phyloP scores from a whole-genome alignment of 2,888 invertebrate genomes.

The Acanthosepion lycidas region DNA sequence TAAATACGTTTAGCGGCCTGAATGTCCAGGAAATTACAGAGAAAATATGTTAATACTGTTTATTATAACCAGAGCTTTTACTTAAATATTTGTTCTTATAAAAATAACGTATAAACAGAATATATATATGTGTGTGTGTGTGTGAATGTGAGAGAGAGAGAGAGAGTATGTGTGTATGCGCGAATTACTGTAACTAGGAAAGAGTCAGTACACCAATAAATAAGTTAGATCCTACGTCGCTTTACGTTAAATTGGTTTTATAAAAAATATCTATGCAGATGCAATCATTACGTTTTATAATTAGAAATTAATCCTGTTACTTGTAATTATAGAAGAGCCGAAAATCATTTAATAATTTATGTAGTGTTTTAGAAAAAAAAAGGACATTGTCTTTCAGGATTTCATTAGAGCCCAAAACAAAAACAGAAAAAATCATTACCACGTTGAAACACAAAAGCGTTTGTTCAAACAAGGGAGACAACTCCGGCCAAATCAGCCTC shows the following conservation, averaged over 20 bases:
- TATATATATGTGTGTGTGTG: background rate
- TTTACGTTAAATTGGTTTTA: background rate
- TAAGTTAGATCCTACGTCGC: background rate
- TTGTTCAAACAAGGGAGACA: background rate
- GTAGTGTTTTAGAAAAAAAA: background rate
- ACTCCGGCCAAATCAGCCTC: background rate
- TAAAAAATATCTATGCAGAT: background rate
- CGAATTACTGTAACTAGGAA: background rate
- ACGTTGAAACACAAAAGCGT: background rate
- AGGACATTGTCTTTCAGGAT: background rate
- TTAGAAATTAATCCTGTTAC: background rate
- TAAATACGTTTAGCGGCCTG: too few relatives aligned
- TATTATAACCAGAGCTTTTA: too few relatives aligned
- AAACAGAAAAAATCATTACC: background rate
- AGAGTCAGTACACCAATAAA: background rate
- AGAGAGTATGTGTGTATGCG: background rate
- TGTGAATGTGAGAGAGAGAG: background rate
- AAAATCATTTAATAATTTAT: background rate
- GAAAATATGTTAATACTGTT: too few relatives aligned
- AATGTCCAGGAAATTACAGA: too few relatives aligned
- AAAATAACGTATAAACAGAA: background rate
- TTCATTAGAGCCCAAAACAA: background rate
- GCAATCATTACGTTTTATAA: background rate
- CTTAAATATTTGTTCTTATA: too few relatives aligned
- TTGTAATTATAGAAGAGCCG: background rate